phyloP scores from a whole-genome alignment of 2,113 vertebrate genomes.

The Scatophagus argus region DNA sequence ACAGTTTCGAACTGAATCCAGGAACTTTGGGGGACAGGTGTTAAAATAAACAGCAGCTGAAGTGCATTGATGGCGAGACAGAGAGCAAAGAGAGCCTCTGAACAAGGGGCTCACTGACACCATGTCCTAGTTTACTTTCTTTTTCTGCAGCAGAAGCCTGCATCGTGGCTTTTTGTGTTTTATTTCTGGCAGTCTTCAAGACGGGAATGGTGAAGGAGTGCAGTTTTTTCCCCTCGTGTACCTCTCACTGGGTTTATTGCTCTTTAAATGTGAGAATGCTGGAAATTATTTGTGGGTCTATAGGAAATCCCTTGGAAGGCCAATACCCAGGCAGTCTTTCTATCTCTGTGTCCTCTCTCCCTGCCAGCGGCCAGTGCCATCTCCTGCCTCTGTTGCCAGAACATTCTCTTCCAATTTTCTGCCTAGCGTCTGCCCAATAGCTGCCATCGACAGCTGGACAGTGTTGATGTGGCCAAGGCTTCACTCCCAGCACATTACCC shows the following conservation, averaged over 20 bases:
- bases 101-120: constrained; percentile 71
- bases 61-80: constrained; percentile 68
- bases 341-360: constrained; percentile 67
- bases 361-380: constrained; percentile 81
- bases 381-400: constrained; percentile 76
- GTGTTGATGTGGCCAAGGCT: constrained; percentile 79
- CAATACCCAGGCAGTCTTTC: constrained; percentile 70
- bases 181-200: constrained; percentile 72
- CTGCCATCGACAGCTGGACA: constrained; percentile 83
- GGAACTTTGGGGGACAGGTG: constrained; percentile 79
- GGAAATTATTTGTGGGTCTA: constrained; percentile 78
- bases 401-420: constrained; percentile 85
- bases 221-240: constrained; percentile 61
- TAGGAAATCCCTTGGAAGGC: constrained; percentile 83
- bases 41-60: constrained; percentile 82
- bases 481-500: constrained; percentile 82
- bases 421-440: constrained; percentile 78
- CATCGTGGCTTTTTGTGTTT: constrained; percentile 68
- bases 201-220: constrained; percentile 62
- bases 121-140: constrained; percentile 77
- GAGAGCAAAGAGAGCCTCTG: constrained; percentile 71
- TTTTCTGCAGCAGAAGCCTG: constrained; percentile 62
- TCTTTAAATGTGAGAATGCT: constrained; percentile 80
- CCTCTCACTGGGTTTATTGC: constrained; percentile 79
- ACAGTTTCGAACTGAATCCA: constrained; percentile 65